Evolutionary conservation across 1,140 invertebrate genomes (phyloP).

Genomic region (Conus ventricosus): DNA sequence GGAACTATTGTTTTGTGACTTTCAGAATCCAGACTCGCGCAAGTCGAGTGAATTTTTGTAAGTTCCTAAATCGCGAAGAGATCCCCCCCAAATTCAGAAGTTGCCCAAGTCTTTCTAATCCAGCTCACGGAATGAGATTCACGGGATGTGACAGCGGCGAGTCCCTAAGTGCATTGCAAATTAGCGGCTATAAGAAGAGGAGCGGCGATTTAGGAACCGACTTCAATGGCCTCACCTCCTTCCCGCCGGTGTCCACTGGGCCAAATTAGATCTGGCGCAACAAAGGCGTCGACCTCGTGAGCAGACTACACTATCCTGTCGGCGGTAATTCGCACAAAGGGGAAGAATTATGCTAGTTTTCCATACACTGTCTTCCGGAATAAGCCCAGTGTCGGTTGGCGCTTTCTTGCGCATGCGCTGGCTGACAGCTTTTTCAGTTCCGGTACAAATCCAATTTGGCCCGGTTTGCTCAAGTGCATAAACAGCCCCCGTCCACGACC

Average conservation of each 20-base stretch:
- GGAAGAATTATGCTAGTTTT: constrained; percentile 27
- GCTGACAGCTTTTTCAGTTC: constrained; percentile 26
- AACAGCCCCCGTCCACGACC: constrained; percentile 22
- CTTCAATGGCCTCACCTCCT: neutral
- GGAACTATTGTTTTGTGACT: no score
- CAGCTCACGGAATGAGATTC: neutral
- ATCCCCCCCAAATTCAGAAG: neutral
- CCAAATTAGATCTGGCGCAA: constrained; percentile 29
- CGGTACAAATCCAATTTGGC: constrained; percentile 29
- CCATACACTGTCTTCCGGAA: constrained; percentile 24
- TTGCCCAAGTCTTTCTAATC: neutral
- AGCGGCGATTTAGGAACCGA: neutral
- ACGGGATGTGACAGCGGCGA: constrained; percentile 2
- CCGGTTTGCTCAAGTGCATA: constrained; percentile 30
- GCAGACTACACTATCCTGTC: constrained; percentile 22
- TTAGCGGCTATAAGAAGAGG: constrained; percentile 9
- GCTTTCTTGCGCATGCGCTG: neutral
- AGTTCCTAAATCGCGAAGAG: neutral
- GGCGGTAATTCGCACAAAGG: constrained; percentile 19
- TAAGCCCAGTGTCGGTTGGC: constrained; percentile 23
- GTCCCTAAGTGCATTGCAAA: constrained; percentile 20
- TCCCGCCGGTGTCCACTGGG: neutral
- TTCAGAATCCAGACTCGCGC: neutral
- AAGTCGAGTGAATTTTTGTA: neutral
- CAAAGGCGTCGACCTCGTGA: constrained; percentile 21